Conservation (phyloP, 2,113 vertebrate species). For the Martes martes region DNA sequence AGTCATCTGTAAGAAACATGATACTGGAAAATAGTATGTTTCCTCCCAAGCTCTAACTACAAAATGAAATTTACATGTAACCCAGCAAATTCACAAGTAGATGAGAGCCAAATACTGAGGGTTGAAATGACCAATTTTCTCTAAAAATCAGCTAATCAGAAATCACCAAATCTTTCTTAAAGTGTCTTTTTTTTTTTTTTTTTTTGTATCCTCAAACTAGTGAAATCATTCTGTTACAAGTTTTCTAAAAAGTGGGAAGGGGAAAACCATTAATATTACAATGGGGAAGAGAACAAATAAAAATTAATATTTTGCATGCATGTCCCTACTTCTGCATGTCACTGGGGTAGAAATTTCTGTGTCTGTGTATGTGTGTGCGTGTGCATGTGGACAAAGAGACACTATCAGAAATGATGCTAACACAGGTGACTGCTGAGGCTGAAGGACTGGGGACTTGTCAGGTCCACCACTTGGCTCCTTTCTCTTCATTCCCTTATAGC, state of each 20-base stretch:
- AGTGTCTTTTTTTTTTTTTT: neutral
- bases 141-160: neutral
- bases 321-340: neutral
- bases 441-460: neutral
- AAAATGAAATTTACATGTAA: neutral
- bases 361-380: rapidly evolving
- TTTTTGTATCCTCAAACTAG: neutral
- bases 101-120: neutral
- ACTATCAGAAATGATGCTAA: neutral
- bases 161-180: neutral
- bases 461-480: neutral
- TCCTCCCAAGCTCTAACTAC: neutral
- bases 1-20: slow-evolving; percentile 41
- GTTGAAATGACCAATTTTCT: neutral
- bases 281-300: neutral
- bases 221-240: neutral
- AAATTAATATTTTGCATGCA: neutral
- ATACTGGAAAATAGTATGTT: slow-evolving; percentile 1
- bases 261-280: neutral
- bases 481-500: neutral
- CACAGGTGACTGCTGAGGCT: rapidly evolving
- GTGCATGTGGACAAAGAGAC: neutral
- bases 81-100: neutral
- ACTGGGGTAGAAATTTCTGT: neutral
- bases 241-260: neutral